These are phyloP conservation scores for Mycteria americana DNA, from an alignment of 2,797 vertebrate species.

Conservation along the genomic window DNA sequence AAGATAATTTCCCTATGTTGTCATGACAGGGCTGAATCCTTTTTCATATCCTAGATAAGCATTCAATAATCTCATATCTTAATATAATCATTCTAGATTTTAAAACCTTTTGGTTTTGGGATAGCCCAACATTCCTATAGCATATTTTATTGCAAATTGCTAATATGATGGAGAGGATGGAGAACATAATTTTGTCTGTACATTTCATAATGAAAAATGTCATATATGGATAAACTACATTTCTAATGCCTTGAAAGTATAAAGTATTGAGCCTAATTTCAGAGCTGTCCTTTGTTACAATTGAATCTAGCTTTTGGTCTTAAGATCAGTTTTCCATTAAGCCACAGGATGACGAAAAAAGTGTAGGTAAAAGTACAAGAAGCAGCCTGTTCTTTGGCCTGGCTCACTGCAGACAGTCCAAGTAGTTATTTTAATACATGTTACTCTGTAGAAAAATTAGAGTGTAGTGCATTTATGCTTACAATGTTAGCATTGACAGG, in stretches of 20 bases:
- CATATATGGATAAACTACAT: neutral
- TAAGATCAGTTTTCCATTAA: neutral
- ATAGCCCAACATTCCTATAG: neutral
- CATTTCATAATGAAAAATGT: neutral
- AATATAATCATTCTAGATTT: neutral
- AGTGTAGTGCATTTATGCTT: neutral
- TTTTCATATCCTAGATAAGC: neutral
- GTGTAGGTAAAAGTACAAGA: neutral
- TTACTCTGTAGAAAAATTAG: neutral
- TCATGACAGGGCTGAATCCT: neutral
- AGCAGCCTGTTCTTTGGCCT: neutral
- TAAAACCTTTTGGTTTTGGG: neutral
- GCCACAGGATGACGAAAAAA: neutral
- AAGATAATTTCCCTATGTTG: neutral
- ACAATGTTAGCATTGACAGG: neutral
- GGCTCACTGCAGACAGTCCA: neutral
- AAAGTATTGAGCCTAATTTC: neutral
- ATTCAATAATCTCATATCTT: neutral
- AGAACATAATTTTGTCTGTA: neutral
- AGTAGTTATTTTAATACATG: neutral
- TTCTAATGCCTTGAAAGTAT: neutral
- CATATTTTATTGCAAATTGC: neutral
- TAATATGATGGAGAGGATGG: neutral
- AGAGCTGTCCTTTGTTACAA: neutral
- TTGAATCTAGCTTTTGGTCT: neutral